Base-by-base conservation (phyloP, 2,888 invertebrate genomes). In the Poecilus cupreus region DNA sequence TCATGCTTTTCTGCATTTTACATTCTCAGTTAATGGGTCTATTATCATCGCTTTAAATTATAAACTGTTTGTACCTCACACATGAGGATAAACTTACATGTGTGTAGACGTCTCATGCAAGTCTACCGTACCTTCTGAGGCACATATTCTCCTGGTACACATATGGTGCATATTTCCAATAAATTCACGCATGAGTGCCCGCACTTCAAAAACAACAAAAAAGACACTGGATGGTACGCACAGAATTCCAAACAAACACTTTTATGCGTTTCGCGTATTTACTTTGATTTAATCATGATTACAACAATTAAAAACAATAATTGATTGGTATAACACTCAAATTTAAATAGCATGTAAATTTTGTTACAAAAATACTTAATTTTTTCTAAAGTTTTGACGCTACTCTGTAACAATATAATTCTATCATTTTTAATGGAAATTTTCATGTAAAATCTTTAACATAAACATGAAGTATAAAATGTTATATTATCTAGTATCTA, bases 131-230 rank as follows among this genome's bases (percentile, higher is more conserved):
- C 10, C 64, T 68, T 32, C 37, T 46, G 0, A 0, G 10, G 11
- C 26, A 54, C 16, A 81, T 93, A 91, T 80, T 86, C 70, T 85
- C 93, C 93, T 91, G 87, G 88, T 91, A 87, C 86, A 87, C 89
- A 89, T 91, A 91, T 92, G 92, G 92, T 91, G 90, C 91, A 90
- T 91, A 91, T 92, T 93, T 93, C 93, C 93, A 93, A 93, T 93
- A 93, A 92, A 88, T 88, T 88, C 88, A 88, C 89, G 89, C 89
- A 88, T 88, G 89, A 88, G 86, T 89, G 88, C 85, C 85, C 86
- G 83, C 84, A 83, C 83, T 76, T 74, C 82, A 81, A 24, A 76
- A 82, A 78, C 16, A 49, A 77, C 22, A 78, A 24, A 46, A 54
- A 64, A 1, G 32, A 18, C n/a, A n/a, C n/a, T n/a, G n/a, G n/a